A percentile compares a stretch with the other conserved stretches of the same genome.
Evolutionary conservation across 2,113 vertebrate species (phyloP).

Genomic region (Ascaphus truei): DNA sequence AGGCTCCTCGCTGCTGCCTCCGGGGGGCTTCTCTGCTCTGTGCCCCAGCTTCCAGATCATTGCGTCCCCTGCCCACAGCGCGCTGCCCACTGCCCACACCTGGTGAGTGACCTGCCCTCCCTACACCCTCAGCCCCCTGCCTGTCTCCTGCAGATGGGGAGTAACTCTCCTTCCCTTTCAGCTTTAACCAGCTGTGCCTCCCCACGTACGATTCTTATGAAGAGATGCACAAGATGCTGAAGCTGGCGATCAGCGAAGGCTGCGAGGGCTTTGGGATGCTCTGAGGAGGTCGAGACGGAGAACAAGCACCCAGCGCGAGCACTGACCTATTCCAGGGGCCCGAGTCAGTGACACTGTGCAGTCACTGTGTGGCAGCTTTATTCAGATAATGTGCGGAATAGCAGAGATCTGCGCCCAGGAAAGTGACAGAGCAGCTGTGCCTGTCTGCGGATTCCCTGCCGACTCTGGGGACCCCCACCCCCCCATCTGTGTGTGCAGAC

Average conservation of each 20-base stretch:
- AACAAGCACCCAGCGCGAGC: background rate
- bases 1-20: constrained; percentile 93
- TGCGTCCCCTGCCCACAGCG: constrained; percentile 91
- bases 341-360: background rate
- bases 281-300: constrained; percentile 56
- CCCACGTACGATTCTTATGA: constrained; percentile 97
- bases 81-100: constrained; percentile 95
- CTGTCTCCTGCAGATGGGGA: background rate
- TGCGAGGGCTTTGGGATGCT: constrained; percentile 98
- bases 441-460: background rate
- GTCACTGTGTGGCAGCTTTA: background rate
- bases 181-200: constrained; percentile 99
- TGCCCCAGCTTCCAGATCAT: constrained; percentile 98
- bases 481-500: no score
- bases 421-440: no score
- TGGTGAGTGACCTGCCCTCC: constrained; percentile 68
- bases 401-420: no score
- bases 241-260: constrained; percentile 97
- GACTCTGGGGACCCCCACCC: no score
- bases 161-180: constrained; percentile 47
- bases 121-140: constrained; percentile 96
- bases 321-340: background rate
- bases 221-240: constrained; percentile 96
- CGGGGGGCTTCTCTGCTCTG: constrained; percentile 92
- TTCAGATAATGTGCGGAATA: no score